Conservation (phyloP, 2,113 vertebrate species). For the Otolemur garnettii region DNA sequence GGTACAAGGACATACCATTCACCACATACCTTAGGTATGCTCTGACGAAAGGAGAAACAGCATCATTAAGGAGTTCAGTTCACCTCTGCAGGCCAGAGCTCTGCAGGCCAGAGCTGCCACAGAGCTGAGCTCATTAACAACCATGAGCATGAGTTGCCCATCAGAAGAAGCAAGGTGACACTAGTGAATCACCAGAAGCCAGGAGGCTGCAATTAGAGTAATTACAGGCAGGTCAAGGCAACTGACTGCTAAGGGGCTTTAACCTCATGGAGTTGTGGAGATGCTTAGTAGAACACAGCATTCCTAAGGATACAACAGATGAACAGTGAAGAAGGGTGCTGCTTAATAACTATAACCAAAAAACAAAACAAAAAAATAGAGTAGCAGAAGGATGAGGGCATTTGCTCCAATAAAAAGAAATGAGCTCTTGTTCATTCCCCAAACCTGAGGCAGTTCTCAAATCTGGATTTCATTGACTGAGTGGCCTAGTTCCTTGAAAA, state of each 20-base stretch:
- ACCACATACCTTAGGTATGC: neutral
- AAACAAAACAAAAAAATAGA: neutral
- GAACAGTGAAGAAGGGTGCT: neutral
- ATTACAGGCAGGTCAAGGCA: neutral
- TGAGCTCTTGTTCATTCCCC: neutral
- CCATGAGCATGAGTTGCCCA: neutral
- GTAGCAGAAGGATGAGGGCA: neutral
- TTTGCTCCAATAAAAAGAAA: slow-evolving; percentile 22
- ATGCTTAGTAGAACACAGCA: slow-evolving; percentile 4
- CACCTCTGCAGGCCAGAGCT: neutral
- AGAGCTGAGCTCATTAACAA: neutral
- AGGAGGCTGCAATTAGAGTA: neutral
- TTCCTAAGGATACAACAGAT: neutral
- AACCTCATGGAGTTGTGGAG: neutral
- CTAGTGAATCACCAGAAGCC: slow-evolving; percentile 4
- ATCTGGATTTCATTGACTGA: slow-evolving; percentile 5
- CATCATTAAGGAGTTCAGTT: neutral
- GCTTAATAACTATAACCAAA: neutral
- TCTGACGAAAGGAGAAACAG: neutral
- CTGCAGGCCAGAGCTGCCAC: neutral
- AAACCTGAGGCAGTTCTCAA: slow-evolving; percentile 31
- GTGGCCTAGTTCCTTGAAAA: neutral
- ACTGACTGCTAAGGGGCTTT: neutral
- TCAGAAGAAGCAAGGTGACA: neutral
- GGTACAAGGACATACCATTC: neutral